Evolutionary conservation across 2,888 invertebrate genomes (phyloP), one percentile per base, ranked within the genome.

Genomic region (Syrphus vitripennis): DNA sequence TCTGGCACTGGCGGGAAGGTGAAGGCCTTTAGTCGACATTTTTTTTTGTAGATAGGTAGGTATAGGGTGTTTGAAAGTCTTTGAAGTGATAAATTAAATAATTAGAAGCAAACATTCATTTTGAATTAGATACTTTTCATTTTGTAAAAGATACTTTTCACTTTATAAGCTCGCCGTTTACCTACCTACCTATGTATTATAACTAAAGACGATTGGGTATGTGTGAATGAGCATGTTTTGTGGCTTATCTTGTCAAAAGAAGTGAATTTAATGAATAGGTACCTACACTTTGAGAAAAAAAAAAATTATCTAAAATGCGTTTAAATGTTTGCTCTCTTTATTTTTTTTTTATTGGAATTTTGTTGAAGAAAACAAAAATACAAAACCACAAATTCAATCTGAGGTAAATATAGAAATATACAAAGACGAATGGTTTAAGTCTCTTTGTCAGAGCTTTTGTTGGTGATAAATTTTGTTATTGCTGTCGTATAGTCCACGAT

Each of bases 391-490:
- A 59, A 40, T 26, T 34, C 10, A 50, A 61, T 34, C 31, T 40
- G 14, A 6, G 57, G 48, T 57, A 34, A 53, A 80, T 70, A 71
- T 67, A 75, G 69, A 69, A 80, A 42, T n/a, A 48, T 59, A 40
- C 26, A 53, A 61, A 42, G 31, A 42, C 42, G 53, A 42, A 31
- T 59, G 50, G 59, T 26, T 21, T 79, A 59, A 24, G 50, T 34
- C 24, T 45, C 50, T 55, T 34, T 34, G 10, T 3, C 14, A 24
- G 19, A 80, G 70, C 70, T 80, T 61, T 61, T 67, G 71, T 31
- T 67, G 74, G 57, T 50, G 65, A 80, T 84, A 75, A 80, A 80
- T 84, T 76, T 71, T 31, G 50, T 48, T 63, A 67, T 65, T 31
- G 65, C n/a, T 72, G 76, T 67, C 57, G 70, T 70, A 67, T 67